These are phyloP conservation scores for Hemiscyllium ocellatum DNA, from an alignment of 2,113 vertebrate species.

Conservation along the genomic window DNA sequence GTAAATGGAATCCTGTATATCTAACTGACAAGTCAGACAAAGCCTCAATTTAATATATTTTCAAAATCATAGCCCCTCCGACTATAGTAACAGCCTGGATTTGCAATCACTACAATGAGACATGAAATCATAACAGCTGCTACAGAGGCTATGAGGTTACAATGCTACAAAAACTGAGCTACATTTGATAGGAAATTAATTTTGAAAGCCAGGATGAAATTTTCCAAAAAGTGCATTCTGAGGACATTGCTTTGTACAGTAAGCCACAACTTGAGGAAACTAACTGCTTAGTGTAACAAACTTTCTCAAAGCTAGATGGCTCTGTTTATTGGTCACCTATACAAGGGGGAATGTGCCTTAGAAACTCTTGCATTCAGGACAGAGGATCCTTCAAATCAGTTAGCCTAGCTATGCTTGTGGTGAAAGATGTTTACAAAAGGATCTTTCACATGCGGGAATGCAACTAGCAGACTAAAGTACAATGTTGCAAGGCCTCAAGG, in stretches of 20 bases:
- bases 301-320: background rate
- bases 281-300: background rate
- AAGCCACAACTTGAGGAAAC: background rate
- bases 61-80: too few relatives aligned
- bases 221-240: background rate
- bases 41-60: too few relatives aligned
- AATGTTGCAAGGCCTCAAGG: background rate
- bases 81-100: background rate
- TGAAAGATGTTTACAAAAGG: too few relatives aligned
- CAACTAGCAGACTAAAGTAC: background rate
- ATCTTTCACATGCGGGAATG: too few relatives aligned
- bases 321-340: background rate
- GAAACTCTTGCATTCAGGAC: background rate
- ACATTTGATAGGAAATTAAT: background rate
- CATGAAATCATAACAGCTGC: too few relatives aligned
- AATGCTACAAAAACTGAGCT: background rate
- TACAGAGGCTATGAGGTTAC: too few relatives aligned
- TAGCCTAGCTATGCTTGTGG: too few relatives aligned
- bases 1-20: too few relatives aligned
- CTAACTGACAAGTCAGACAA: too few relatives aligned
- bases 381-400: too few relatives aligned
- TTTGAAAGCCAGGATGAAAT: background rate
- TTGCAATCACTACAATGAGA: background rate
- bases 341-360: background rate
- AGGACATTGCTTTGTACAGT: background rate